Evolutionary conservation across 2,797 vertebrate species (phyloP).

Genomic region (Pseudotriccus pelzelni): DNA sequence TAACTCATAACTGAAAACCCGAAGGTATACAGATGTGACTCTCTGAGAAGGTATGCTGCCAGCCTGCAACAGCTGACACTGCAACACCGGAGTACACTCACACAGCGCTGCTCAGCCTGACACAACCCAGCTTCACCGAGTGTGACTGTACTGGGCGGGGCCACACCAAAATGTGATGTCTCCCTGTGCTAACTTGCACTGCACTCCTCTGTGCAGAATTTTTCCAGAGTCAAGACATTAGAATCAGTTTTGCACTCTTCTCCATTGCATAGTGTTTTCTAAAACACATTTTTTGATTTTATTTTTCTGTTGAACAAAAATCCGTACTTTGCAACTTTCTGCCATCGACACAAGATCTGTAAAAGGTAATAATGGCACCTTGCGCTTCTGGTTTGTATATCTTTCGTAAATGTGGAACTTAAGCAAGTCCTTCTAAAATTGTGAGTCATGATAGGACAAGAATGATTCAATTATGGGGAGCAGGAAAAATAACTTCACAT

Average conservation of each 20-base stretch:
- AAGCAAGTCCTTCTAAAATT: neutral
- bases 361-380: neutral
- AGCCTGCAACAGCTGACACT: constrained; percentile 6
- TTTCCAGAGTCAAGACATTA: neutral
- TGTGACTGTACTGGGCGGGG: constrained; percentile 7
- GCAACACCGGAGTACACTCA: neutral
- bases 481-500: neutral
- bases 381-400: neutral
- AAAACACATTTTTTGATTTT: neutral
- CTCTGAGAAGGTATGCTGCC: neutral
- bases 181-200: neutral
- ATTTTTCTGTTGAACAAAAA: neutral
- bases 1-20: neutral
- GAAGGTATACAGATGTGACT: neutral
- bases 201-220: neutral
- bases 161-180: neutral
- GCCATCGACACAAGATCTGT: neutral
- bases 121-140: neutral
- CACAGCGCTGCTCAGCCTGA: neutral
- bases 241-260: neutral
- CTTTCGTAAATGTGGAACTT: neutral
- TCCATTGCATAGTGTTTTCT: neutral
- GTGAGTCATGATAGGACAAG: neutral
- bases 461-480: neutral
- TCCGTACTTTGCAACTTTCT: neutral